Conservation (phyloP, 2,797 vertebrate species). For the Cryptoblepharus egeriae region DNA sequence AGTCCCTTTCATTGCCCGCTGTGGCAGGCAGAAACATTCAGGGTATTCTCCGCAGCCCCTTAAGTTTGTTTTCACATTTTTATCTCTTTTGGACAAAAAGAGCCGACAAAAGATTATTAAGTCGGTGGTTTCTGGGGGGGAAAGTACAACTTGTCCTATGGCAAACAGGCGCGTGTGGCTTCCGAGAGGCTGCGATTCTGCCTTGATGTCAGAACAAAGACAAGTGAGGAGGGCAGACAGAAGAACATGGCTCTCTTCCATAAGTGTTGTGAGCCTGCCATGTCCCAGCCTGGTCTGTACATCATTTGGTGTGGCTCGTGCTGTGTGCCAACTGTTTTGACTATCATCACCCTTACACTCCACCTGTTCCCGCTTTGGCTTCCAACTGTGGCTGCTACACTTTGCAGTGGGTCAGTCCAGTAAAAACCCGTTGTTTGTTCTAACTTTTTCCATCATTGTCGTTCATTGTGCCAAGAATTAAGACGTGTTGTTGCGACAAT, state of each 20-base stretch:
- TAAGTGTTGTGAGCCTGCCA: not conserved
- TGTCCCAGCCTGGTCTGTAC: not conserved
- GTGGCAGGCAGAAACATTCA: slow-evolving; percentile 22
- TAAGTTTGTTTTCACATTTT: slow-evolving; percentile 39
- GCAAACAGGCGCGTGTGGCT: not conserved
- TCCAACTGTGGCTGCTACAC: accelerated
- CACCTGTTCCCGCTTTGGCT: slow-evolving; percentile 14
- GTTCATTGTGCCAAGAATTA: not conserved
- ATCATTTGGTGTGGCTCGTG: slow-evolving; percentile 8
- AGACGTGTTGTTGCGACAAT: not conserved
- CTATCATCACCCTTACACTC: not conserved
- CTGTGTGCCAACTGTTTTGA: slow-evolving; percentile 16
- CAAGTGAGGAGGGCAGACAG: slow-evolving; percentile 33
- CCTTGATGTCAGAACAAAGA: slow-evolving; percentile 35
- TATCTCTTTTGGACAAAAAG: not conserved
- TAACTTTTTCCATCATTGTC: not conserved
- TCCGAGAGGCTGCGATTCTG: not conserved
- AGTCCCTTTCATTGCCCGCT: slow-evolving; percentile 9
- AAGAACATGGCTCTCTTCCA: slow-evolving; percentile 39
- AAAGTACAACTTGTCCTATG: slow-evolving; percentile 33
- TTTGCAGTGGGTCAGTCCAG: too few species aligned
- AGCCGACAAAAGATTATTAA: not conserved
- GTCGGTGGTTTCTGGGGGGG: slow-evolving; percentile 23
- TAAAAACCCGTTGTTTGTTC: not conserved
- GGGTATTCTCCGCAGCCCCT: not conserved